Conservation (phyloP, 2,888 invertebrate genomes). For the Adela reaumurella region DNA sequence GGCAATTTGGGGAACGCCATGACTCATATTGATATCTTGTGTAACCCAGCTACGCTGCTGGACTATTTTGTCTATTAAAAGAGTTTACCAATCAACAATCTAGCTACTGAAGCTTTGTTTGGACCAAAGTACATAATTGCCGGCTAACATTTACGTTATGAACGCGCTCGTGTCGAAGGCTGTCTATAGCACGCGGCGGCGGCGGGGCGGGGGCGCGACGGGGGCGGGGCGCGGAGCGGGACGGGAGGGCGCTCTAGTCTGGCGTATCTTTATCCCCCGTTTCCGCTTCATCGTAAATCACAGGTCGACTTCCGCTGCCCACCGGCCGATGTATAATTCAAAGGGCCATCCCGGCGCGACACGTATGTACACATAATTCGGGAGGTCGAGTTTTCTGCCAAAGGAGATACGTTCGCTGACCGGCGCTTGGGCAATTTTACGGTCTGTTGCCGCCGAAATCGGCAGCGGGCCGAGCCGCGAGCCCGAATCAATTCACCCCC, state of each 20-base stretch:
- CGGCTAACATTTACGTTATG: too few species aligned
- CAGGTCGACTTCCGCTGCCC: constrained; percentile 22
- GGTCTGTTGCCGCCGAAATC: constrained; percentile 32
- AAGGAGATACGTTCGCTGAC: not conserved
- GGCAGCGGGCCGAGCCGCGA: constrained; percentile 16
- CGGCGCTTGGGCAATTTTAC: constrained; percentile 31
- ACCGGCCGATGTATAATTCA: constrained; percentile 44
- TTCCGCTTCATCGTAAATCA: constrained; percentile 26
- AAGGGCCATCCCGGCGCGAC: constrained; percentile 7
- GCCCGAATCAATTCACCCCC: constrained; percentile 49
- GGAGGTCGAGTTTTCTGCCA: not conserved
- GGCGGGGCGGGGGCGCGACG: not conserved
- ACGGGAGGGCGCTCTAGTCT: not conserved
- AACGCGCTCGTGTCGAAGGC: too few species aligned
- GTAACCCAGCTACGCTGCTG: too few species aligned
- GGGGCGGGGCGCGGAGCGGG: not conserved
- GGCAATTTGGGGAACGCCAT: too few species aligned
- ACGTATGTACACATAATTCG: constrained; percentile 1
- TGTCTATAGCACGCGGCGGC: too few species aligned
- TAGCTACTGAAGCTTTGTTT: too few species aligned
- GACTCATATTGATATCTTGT: too few species aligned
- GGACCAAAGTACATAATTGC: too few species aligned
- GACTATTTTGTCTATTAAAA: too few species aligned
- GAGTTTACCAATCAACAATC: too few species aligned
- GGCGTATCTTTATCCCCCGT: not conserved